Base-by-base conservation (phyloP, 2,797 vertebrate genomes). In the Sebastes dallii region DNA sequence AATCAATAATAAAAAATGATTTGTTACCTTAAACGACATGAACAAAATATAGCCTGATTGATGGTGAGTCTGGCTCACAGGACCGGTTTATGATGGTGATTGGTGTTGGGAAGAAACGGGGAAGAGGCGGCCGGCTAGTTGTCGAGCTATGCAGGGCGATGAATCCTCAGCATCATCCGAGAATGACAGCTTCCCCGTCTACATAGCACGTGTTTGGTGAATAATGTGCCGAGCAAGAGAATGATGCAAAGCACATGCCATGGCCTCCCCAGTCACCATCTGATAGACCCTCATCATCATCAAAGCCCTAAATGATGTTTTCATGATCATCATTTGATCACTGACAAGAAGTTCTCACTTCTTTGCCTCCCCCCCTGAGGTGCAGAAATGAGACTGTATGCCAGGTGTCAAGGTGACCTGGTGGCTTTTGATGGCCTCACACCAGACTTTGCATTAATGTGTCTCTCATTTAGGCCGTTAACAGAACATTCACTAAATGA, bases 321-420 rank as follows among this genome's bases (percentile, higher is more conserved):
- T 86, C 78, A 82, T 82, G 72, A 85, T 77, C 6, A 1, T 25
- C 34, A 58, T 81, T 87, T 72, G 62, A 83, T 85, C 77, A 11
- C 78, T 78, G 68, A 78, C 73, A 72, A 60, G 66, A 69, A 39
- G 27, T 54, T 62, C 12, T 83, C 2, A 25, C 61, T 9, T 42
- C 16, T 74, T 52, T 14, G n/a, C 58, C 55, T 4, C 4, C 30
- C 52, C 42, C 30, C 50, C 61, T 10, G 68, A 4, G 42, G 24
- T 25, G 11, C n/a, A 39, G 2, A 68, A 67, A 67, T 56, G 1
- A 78, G 76, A 66, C 39, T 29, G 18, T 12, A 32, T 34, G 32
- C 46, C 79, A 73, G 59, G 61, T 70, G 71, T 65, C 72, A 85
- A 86, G 85, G 81, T 87, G 77, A 89, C 77, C 61, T 52, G 25